These are phyloP conservation scores for Diplodus sargus DNA, from an alignment of 2,797 vertebrate species.

Conservation along the genomic window DNA sequence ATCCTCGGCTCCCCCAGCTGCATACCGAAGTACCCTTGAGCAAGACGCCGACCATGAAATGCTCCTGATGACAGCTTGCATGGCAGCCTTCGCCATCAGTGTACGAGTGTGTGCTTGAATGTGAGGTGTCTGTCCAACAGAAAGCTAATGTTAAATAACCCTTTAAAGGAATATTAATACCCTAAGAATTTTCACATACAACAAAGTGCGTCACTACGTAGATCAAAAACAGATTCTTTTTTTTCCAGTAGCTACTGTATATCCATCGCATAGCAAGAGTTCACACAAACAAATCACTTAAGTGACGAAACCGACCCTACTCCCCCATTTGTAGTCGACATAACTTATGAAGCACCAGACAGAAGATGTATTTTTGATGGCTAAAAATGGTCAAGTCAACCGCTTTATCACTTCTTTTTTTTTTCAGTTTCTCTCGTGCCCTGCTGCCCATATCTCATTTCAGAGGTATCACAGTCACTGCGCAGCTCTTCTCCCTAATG, in stretches of 20 bases:
- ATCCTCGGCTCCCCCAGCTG: no score
- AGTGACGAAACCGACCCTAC: not conserved
- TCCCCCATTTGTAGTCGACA: not conserved
- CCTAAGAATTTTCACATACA: not conserved
- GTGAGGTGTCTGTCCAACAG: no score
- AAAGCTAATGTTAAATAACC: no score
- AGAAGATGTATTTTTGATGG: not conserved
- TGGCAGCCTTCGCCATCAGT: no score
- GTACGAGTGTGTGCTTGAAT: no score
- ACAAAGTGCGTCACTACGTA: no score
- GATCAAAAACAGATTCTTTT: not conserved
- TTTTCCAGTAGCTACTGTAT: not conserved
- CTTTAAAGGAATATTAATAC: not conserved
- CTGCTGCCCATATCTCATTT: conserved; percentile 22
- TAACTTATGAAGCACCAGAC: not conserved
- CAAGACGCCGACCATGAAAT: no score
- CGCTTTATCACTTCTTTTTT: not conserved
- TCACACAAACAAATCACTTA: not conserved
- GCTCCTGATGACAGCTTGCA: no score
- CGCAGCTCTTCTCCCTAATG: conserved; percentile 22
- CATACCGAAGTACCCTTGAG: no score
- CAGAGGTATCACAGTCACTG: conserved; percentile 3
- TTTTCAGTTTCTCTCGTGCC: not conserved
- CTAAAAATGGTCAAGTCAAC: not conserved
- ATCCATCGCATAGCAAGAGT: not conserved